Evolutionary conservation across 2,888 invertebrate genomes (phyloP).

Genomic region (Diaprepes abbreviatus): DNA sequence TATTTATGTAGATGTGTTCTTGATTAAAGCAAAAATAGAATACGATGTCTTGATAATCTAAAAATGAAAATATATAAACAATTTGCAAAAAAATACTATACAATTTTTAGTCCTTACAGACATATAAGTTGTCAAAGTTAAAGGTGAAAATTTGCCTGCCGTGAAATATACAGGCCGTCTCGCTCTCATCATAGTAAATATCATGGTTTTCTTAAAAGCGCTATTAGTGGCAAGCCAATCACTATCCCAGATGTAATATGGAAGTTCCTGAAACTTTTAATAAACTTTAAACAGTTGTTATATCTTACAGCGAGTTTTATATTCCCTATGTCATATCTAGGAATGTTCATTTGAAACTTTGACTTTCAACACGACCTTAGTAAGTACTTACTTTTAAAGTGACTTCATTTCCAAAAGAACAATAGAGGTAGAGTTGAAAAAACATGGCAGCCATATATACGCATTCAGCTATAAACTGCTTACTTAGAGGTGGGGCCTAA

Average conservation of each 20-base stretch:
- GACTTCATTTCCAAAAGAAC: conserved; percentile 63
- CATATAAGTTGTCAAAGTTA: conserved; percentile 62
- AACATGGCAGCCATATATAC: conserved; percentile 62
- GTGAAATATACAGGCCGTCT: conserved; percentile 61
- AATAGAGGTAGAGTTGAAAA: conserved; percentile 58
- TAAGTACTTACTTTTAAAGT: conserved; percentile 58
- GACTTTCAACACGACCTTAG: too few relatives aligned
- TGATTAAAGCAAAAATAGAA: conserved; percentile 59
- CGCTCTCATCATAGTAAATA: conserved; percentile 62
- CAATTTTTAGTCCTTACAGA: conserved; percentile 53
- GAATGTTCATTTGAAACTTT: too few relatives aligned
- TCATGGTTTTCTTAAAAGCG: conserved; percentile 59
- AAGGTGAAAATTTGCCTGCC: conserved; percentile 62
- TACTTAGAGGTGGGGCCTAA: conserved; percentile 60
- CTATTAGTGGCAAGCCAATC: conserved; percentile 59
- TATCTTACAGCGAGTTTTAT: too few relatives aligned
- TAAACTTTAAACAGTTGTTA: too few relatives aligned
- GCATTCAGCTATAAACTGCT: conserved; percentile 61
- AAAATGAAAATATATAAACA: conserved; percentile 42
- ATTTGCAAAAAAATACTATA: not conserved
- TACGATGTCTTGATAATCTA: conserved; percentile 60
- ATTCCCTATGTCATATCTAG: too few relatives aligned
- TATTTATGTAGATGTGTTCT: conserved; percentile 51
- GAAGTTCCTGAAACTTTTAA: conserved; percentile 59
- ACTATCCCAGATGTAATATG: conserved; percentile 60